phyloP scores from a whole-genome alignment of 2,888 invertebrate genomes.

The Plebejus melissa region DNA sequence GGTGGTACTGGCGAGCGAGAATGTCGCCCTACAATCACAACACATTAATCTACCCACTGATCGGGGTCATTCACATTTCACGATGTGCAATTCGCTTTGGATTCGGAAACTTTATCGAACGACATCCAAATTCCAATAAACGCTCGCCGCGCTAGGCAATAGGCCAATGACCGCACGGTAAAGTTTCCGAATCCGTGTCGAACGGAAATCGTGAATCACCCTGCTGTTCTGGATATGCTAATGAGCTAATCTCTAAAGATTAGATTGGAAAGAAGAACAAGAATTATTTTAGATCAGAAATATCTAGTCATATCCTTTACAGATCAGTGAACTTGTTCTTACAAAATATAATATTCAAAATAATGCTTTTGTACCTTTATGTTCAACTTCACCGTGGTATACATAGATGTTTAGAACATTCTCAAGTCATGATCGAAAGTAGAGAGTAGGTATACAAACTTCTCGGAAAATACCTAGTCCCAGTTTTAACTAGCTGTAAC shows the following conservation, averaged over 20 bases:
- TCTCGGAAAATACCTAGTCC: background rate
- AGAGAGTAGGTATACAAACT: background rate
- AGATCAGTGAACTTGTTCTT: background rate
- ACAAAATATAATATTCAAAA: background rate
- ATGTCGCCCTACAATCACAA: constrained; percentile 70
- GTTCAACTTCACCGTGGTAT: background rate
- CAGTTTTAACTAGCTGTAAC: background rate
- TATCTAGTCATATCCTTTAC: background rate
- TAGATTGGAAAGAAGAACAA: background rate
- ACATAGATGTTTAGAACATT: background rate
- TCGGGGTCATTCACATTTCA: background rate
- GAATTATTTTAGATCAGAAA: background rate
- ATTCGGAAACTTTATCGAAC: background rate
- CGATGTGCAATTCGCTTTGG: background rate
- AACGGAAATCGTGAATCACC: constrained; percentile 42
- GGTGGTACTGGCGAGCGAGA: constrained; percentile 71
- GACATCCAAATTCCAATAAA: background rate
- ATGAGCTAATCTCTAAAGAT: constrained; percentile 5
- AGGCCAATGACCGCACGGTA: too few relatives aligned
- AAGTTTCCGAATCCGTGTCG: background rate
- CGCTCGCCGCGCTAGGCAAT: background rate
- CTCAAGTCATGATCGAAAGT: background rate
- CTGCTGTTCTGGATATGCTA: constrained; percentile 41
- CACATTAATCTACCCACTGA: constrained; percentile 61
- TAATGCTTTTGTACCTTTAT: background rate